These are phyloP conservation scores for Leptopilina boulardi DNA, from an alignment of 1,140 invertebrate species.

Conservation along the genomic window DNA sequence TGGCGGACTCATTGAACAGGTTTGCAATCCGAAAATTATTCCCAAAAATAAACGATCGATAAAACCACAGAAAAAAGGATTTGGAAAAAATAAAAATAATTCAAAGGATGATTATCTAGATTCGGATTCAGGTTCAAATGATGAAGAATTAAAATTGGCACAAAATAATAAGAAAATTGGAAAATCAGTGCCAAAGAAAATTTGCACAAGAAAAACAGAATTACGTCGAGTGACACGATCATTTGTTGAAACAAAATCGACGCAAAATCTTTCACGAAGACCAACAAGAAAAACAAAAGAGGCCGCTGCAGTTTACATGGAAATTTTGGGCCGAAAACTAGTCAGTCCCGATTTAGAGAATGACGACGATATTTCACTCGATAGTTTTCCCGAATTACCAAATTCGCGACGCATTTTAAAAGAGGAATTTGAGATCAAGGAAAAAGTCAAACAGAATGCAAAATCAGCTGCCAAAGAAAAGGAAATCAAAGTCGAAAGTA, in stretches of 20 bases:
- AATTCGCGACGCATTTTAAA: constrained; percentile 79
- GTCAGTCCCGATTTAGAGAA: constrained; percentile 78
- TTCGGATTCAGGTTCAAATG: constrained; percentile 69
- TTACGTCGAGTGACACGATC: constrained; percentile 69
- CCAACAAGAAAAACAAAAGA: constrained; percentile 86
- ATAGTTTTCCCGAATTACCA: constrained; percentile 82
- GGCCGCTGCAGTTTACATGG: constrained; percentile 85
- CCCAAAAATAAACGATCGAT: constrained; percentile 30
- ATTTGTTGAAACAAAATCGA: constrained; percentile 50
- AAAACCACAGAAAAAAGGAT: constrained; percentile 59
- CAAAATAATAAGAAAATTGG: constrained; percentile 26
- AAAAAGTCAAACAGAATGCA: constrained; percentile 69
- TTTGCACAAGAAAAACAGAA: constrained; percentile 65
- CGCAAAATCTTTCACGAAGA: constrained; percentile 65
- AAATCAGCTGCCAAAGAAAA: constrained; percentile 52
- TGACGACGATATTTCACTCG: constrained; percentile 80
- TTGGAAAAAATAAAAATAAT: constrained; percentile 56
- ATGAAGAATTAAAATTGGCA: constrained; percentile 45
- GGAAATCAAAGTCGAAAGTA: constrained; percentile 43
- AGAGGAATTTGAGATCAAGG: constrained; percentile 80
- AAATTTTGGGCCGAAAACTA: constrained; percentile 83
- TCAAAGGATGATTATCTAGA: constrained; percentile 41
- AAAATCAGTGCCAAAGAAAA: constrained; percentile 64
- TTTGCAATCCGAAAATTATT: constrained; percentile 33
- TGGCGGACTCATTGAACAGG: constrained; percentile 52